These are phyloP conservation scores for Lagorchestes hirsutus DNA, from an alignment of 2,797 vertebrate species.

Conservation along the genomic window DNA sequence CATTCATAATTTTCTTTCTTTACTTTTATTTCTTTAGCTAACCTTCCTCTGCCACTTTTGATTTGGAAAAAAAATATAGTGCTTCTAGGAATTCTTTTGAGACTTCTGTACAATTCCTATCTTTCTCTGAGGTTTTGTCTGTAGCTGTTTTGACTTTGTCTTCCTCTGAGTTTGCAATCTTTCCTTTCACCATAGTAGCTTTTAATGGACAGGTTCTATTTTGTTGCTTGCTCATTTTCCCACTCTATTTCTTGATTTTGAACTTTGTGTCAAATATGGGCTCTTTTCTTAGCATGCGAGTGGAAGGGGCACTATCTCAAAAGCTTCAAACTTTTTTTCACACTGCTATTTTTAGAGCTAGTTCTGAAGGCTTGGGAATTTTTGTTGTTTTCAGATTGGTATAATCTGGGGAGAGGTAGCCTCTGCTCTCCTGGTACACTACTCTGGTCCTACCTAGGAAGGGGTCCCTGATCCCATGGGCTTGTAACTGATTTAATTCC, in stretches of 20 bases:
- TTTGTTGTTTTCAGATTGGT: background rate
- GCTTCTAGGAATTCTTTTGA: background rate
- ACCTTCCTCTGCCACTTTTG: background rate
- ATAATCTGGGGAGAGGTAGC: background rate
- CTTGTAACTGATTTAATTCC: background rate
- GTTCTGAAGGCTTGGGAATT: background rate
- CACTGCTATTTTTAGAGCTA: background rate
- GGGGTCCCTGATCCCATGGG: background rate
- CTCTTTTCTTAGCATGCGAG: background rate
- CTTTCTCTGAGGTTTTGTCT: background rate
- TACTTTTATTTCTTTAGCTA: background rate
- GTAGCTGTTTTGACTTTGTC: background rate
- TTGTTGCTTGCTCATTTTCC: background rate
- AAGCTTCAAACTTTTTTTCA: background rate
- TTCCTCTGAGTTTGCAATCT: background rate
- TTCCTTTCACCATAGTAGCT: background rate
- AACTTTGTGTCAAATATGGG: background rate
- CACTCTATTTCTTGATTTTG: background rate
- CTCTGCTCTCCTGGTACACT: background rate
- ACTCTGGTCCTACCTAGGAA: background rate
- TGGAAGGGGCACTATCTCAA: background rate
- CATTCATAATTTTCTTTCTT: background rate
- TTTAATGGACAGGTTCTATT: background rate
- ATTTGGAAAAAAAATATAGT: background rate
- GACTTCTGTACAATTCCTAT: background rate